Conservation (phyloP, 2,797 vertebrate species). For the Ptychobarbus kaznakovi region DNA sequence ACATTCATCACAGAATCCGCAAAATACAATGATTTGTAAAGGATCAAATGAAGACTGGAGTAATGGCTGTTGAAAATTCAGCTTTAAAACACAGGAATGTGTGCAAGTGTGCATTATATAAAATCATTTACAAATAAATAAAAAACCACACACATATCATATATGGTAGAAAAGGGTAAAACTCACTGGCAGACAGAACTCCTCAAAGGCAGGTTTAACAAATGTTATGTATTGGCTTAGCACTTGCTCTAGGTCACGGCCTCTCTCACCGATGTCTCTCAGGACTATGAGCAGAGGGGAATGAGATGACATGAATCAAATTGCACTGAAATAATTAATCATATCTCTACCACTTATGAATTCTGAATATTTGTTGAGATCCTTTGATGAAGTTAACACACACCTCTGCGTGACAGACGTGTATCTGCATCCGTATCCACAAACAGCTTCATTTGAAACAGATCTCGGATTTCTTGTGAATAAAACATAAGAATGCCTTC, state of each 20-base stretch:
- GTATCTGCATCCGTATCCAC: conserved; percentile 94
- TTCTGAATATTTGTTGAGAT: neutral
- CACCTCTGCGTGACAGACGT: conserved; percentile 91
- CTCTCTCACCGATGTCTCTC: conserved; percentile 90
- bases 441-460: conserved; percentile 96
- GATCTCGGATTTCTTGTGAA: conserved; percentile 89
- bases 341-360: neutral
- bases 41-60: neutral
- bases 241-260: conserved; percentile 90
- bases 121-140: neutral
- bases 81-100: neutral
- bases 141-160: neutral
- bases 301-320: neutral
- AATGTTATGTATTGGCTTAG: conserved; percentile 93
- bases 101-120: neutral
- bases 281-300: conserved; percentile 77
- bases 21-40: neutral
- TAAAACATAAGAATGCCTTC: conserved; percentile 95
- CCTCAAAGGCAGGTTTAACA: conserved; percentile 95
- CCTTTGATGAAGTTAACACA: conserved; percentile 33
- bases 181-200: conserved; percentile 95
- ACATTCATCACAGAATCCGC: neutral
- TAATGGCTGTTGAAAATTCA: neutral
- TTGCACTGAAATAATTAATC: neutral
- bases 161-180: neutral